phyloP scores from a whole-genome alignment of 2,888 invertebrate species.

The Cosmorhoe ocellata region DNA sequence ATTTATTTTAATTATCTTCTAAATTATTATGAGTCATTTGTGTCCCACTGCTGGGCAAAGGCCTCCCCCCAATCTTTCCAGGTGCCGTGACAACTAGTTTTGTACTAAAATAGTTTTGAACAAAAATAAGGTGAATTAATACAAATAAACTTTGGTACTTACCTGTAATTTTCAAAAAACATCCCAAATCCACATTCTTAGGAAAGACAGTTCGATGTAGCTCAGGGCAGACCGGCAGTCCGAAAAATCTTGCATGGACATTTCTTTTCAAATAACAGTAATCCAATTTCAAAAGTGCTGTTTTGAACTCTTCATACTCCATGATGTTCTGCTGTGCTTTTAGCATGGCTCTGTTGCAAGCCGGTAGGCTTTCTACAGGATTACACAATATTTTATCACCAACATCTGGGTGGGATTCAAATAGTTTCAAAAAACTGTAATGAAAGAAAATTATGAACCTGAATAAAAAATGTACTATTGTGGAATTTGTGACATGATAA shows the following conservation, averaged over 20 bases:
- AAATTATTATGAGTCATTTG: no score
- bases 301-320: slow-evolving; percentile 62
- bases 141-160: slow-evolving; percentile 33
- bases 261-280: slow-evolving; percentile 81
- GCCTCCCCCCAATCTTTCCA: no score
- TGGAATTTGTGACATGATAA: no score
- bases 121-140: no score
- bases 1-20: no score
- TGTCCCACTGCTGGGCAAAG: no score
- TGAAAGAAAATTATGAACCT: slow-evolving; percentile 1
- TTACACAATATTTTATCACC: slow-evolving; percentile 86
- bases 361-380: slow-evolving; percentile 83
- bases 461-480: no score
- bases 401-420: slow-evolving; percentile 85
- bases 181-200: slow-evolving; percentile 86
- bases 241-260: slow-evolving; percentile 86
- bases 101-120: neutral
- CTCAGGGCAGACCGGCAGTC: slow-evolving; percentile 87
- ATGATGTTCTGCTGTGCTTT: slow-evolving; percentile 83
- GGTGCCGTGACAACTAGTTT: neutral
- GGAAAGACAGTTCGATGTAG: slow-evolving; percentile 86
- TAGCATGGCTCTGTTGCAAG: slow-evolving; percentile 84
- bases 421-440: slow-evolving; percentile 86
- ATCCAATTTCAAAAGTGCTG: slow-evolving; percentile 49
- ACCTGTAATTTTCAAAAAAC: slow-evolving; percentile 89